Base-by-base conservation (phyloP, 2,113 vertebrate genomes). In the Zootoca vivipara region DNA sequence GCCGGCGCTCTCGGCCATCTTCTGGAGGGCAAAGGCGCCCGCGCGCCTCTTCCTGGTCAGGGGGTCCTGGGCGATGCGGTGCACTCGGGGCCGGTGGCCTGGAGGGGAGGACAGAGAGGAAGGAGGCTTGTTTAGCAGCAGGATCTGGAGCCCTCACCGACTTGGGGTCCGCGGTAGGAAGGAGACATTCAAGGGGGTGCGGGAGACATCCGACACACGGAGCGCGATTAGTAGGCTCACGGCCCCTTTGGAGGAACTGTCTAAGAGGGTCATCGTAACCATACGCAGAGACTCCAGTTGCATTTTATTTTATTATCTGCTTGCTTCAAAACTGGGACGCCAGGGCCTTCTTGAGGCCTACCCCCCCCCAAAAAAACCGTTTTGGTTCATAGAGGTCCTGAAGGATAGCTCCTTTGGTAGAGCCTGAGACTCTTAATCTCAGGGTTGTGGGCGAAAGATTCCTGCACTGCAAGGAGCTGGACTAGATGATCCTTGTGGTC, bases 1-100 rank as follows among this genome's bases (percentile, higher is more conserved):
- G 58, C 94, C 85, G 56, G 93, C 62, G 85, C 95, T 89, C 67
- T 97, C 95, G 3, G 97, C 97, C 97, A 97, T 97, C 91, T 92
- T 75, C 33, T 7, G 20, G 46, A 30, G 20, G 18, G 26, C 35
- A 85, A 28, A 9, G 64, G 64, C 78, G 82, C 84, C 91, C 88
- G 22, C 82, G 16, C n/a, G 52, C 12, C 65, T 6, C 30, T 18
- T 20, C 15, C 16, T 1, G 26, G 7, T 5, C 40, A 4, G 56
- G 33, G 70, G 10, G 1, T 5, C 24, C 13, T n/a, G 84, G 67
- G 67, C 67, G 3, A 18, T 2, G 26, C 73, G 28, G 9, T 2
- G 10, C 64, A 7, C 24, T 4, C n/a, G 40, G n/a, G 33, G 13
- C 22, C 40, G 38, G n/a, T 2, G 64, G 70, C 86, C 86, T 87